Percentiles rank a stretch among this genome's conserved stretches.
Evolutionary conservation across 2,888 invertebrate species (phyloP).

Genomic region (Cyrtodaria siliqua): DNA sequence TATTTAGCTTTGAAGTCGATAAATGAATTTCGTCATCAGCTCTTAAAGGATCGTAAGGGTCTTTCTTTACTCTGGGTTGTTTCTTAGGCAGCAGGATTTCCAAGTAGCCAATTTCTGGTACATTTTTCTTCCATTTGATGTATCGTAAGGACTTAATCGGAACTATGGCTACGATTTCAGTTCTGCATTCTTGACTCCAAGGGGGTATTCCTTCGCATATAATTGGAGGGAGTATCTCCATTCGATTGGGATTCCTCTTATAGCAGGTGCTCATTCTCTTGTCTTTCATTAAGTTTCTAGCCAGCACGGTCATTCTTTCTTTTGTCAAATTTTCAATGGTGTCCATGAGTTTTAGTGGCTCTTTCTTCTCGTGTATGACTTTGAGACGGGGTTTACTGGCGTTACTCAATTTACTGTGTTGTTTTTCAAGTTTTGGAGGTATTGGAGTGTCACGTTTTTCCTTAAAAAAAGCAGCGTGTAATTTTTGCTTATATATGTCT

Average conservation of each 20-base stretch:
- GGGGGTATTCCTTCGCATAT: slow-evolving; percentile 53
- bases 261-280: slow-evolving; percentile 49
- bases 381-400: slow-evolving; percentile 27
- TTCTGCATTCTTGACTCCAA: slow-evolving; percentile 51
- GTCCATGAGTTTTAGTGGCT: slow-evolving; percentile 17
- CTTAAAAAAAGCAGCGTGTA: slow-evolving; percentile 32
- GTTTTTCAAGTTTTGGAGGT: slow-evolving; percentile 42
- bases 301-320: slow-evolving; percentile 51
- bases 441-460: slow-evolving; percentile 59
- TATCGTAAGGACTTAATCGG: slow-evolving; percentile 60
- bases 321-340: slow-evolving; percentile 55
- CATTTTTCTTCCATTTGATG: slow-evolving; percentile 42
- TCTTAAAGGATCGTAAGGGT: slow-evolving; percentile 56
- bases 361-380: slow-evolving; percentile 46
- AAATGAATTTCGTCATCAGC: slow-evolving; percentile 73
- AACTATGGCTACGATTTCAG: slow-evolving; percentile 42
- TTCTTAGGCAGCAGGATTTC: slow-evolving; percentile 49
- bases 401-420: slow-evolving; percentile 36
- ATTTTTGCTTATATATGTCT: slow-evolving; percentile 46
- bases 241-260: slow-evolving; percentile 48
- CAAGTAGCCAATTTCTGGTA: slow-evolving; percentile 46
- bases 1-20: slow-evolving; percentile 73
- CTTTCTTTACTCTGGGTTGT: slow-evolving; percentile 22
- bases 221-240: slow-evolving; percentile 52
- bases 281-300: slow-evolving; percentile 48